These are phyloP conservation scores for Bombus picipes DNA, from an alignment of 1,140 invertebrate genomes.

Conservation along the genomic window DNA sequence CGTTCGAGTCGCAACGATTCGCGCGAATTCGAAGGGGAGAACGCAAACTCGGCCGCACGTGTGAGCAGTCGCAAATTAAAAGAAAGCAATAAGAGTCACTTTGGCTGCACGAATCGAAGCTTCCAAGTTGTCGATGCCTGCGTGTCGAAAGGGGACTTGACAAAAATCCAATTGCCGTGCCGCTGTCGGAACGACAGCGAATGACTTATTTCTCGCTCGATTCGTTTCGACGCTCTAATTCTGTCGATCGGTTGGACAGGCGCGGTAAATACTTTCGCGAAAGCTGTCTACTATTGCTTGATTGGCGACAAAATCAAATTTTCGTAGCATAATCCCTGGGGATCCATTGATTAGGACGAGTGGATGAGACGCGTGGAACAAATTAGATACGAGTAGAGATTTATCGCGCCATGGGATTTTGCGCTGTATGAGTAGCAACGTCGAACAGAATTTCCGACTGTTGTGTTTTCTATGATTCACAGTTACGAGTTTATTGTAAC, in stretches of 20 bases:
- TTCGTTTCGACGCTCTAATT: slow-evolving; percentile 31
- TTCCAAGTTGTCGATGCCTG: neutral
- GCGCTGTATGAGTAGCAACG: no score
- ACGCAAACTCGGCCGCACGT: slow-evolving; percentile 25
- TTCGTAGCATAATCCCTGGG: neutral
- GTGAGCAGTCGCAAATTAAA: slow-evolving; percentile 66
- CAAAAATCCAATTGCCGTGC: slow-evolving; percentile 48
- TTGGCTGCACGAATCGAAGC: slow-evolving; percentile 47
- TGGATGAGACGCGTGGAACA: no score
- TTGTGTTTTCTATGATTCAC: no score
- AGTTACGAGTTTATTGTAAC: no score
- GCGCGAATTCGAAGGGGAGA: slow-evolving; percentile 25
- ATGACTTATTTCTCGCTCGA: slow-evolving; percentile 49
- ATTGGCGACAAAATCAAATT: neutral
- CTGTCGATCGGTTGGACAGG: neutral
- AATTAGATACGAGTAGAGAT: no score
- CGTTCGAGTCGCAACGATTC: neutral
- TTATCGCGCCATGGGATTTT: no score
- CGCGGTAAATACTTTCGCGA: neutral
- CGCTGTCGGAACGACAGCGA: slow-evolving; percentile 5
- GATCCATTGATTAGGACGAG: no score
- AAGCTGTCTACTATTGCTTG: neutral
- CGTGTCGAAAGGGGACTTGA: slow-evolving; percentile 8
- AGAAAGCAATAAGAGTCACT: slow-evolving; percentile 68
- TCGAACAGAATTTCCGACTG: no score